phyloP scores from a whole-genome alignment of 2,888 invertebrate genomes.

The Lottia gigantea region DNA sequence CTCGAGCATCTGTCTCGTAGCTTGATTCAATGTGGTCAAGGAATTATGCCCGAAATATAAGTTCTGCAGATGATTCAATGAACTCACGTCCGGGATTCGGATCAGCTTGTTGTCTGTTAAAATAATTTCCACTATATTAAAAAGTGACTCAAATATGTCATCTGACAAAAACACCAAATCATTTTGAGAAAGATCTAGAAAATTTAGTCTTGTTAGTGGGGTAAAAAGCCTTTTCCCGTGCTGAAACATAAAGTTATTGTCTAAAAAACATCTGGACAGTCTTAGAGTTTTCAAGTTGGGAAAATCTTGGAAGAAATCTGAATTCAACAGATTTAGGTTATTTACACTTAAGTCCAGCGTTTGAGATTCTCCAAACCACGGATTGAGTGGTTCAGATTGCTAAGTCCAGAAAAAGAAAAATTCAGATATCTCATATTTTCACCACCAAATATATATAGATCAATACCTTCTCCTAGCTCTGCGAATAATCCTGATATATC shows the following conservation, averaged over 20 bases:
- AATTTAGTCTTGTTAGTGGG: not conserved
- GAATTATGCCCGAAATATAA: not conserved
- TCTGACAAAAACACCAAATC: not conserved
- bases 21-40: not conserved
- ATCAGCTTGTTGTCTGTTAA: not conserved
- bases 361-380: not conserved
- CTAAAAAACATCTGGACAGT: not conserved
- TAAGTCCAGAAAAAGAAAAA: not conserved
- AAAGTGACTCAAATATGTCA: not conserved
- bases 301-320: not conserved
- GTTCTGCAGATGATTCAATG: not conserved
- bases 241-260: not conserved
- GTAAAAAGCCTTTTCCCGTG: not conserved
- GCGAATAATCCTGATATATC: not conserved
- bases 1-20: not conserved
- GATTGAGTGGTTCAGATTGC: not conserved
- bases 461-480: not conserved
- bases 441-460: not conserved
- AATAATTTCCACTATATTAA: not conserved
- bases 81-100: not conserved
- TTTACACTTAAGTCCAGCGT: not conserved
- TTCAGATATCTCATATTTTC: not conserved
- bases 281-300: not conserved
- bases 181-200: not conserved
- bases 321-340: not conserved